Conservation (phyloP, 2,888 invertebrate species). For the Amphiduros pacificus region DNA sequence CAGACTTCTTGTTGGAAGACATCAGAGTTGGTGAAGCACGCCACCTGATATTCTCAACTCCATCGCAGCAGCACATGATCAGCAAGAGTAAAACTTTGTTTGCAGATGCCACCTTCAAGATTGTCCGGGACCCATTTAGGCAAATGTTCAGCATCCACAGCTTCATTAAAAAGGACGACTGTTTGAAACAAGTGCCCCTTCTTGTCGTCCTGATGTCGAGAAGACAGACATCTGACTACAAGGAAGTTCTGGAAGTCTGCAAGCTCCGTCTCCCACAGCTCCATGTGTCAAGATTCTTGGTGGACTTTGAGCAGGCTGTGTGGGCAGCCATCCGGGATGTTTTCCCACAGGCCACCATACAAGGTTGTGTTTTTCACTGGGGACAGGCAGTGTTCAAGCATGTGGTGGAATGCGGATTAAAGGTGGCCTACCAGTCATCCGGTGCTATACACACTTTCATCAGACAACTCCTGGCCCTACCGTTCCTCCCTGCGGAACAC, state of each 20-base stretch:
- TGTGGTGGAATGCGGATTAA: neutral
- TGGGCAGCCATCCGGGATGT: slow-evolving; percentile 10
- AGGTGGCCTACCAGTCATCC: neutral
- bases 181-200: slow-evolving; percentile 13
- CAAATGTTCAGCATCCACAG: slow-evolving; percentile 10
- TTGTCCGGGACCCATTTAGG: slow-evolving; percentile 14
- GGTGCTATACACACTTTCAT: neutral
- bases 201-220: slow-evolving; percentile 8
- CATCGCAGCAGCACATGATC: slow-evolving; percentile 1
- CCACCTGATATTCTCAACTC: slow-evolving; percentile 12
- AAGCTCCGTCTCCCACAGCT: neutral
- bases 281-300: neutral
- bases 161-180: slow-evolving; percentile 1
- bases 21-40: neutral
- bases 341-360: no score
- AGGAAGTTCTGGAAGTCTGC: neutral
- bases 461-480: slow-evolving; percentile 1
- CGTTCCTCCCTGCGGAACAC: slow-evolving; percentile 1
- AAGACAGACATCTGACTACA: slow-evolving; percentile 7
- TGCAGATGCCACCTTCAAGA: slow-evolving; percentile 16
- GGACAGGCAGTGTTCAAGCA: neutral
- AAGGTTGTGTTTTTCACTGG: slow-evolving; percentile 5
- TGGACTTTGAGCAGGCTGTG: slow-evolving; percentile 15
- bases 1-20: neutral
- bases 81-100: slow-evolving; percentile 8